These are phyloP conservation scores for Drosophila repletoides DNA, from an alignment of 1,140 invertebrate genomes.

Conservation along the genomic window DNA sequence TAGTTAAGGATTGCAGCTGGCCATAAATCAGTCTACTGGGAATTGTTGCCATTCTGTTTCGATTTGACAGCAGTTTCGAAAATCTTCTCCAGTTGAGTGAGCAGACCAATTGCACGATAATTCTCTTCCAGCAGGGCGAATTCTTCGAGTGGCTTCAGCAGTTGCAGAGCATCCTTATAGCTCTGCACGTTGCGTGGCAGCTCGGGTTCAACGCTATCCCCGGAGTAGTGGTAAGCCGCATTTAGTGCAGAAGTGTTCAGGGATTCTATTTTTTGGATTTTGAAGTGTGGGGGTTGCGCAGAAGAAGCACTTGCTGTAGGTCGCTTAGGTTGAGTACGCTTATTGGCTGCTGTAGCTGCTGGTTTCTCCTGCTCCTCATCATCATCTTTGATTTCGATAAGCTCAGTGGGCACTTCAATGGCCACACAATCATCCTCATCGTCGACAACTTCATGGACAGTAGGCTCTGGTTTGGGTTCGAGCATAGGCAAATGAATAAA, in stretches of 20 bases:
- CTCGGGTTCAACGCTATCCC: constrained; percentile 38
- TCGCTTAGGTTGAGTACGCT: constrained; percentile 17
- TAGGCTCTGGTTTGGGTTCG: background rate
- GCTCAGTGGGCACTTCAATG: constrained; percentile 49
- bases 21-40: background rate
- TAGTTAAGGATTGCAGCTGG: background rate
- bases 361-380: constrained; percentile 37
- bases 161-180: constrained; percentile 69
- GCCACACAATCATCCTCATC: constrained; percentile 64
- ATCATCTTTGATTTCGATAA: constrained; percentile 66
- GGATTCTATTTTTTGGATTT: constrained; percentile 64
- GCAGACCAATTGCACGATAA: constrained; percentile 74
- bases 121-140: constrained; percentile 74
- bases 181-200: constrained; percentile 52
- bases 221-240: constrained; percentile 46
- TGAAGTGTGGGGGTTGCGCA: constrained; percentile 11
- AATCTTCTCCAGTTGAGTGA: constrained; percentile 71
- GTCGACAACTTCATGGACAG: background rate
- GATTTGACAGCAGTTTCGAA: constrained; percentile 37
- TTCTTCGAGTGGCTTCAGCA: constrained; percentile 74
- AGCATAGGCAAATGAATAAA: constrained; percentile 2
- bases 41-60: background rate
- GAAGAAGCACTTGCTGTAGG: background rate
- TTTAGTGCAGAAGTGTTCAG: constrained; percentile 12
- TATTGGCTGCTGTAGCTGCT: background rate